phyloP scores from a whole-genome alignment of 2,888 invertebrate species.

The Hyppa rectilinea region DNA sequence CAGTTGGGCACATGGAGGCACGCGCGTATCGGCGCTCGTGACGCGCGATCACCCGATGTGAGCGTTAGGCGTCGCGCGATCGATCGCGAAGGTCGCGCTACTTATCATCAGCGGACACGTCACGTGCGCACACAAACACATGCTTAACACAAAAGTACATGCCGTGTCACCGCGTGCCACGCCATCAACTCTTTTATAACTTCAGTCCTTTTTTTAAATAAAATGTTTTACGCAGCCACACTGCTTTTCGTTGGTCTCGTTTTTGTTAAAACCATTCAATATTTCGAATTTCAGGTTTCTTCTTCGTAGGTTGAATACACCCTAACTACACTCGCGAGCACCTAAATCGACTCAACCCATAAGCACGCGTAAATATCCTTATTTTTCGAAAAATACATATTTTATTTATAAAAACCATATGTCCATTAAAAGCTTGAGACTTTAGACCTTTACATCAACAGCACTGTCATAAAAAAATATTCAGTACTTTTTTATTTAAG shows the following conservation, averaged over 20 bases:
- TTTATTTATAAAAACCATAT: no score
- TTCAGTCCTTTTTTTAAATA: background rate
- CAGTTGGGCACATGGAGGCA: background rate
- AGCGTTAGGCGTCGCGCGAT: background rate
- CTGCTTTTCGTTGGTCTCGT: background rate
- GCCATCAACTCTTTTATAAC: background rate
- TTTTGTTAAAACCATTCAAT: background rate
- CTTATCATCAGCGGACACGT: background rate
- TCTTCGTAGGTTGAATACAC: background rate
- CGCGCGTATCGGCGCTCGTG: background rate
- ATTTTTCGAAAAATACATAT: no score
- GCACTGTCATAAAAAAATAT: no score
- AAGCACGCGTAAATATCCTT: no score
- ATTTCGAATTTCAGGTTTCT: background rate
- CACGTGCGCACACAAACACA: constrained; percentile 12
- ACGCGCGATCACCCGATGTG: background rate
- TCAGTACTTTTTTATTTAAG: no score
- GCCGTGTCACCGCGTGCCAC: background rate
- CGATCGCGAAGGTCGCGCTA: constrained; percentile 3
- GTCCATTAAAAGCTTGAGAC: no score
- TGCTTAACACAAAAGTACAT: background rate
- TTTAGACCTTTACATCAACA: no score
- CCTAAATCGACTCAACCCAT: background rate
- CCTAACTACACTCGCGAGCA: background rate
- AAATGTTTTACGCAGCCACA: background rate